A percentile compares a stretch with the other conserved stretches of the same genome.
Conservation (phyloP, 2,888 invertebrate genomes). For the Nomada lathburiana region DNA sequence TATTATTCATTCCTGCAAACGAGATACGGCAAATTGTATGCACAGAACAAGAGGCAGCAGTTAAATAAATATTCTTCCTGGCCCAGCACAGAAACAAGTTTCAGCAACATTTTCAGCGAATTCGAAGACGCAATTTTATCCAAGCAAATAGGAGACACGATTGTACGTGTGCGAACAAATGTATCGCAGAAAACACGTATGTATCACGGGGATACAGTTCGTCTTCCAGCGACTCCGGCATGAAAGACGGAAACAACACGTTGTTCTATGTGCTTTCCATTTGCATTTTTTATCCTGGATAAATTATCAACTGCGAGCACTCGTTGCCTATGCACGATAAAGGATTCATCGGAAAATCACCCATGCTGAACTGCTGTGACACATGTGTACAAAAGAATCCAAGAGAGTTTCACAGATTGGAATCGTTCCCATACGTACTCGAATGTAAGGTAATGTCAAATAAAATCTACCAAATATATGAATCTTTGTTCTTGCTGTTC, state of each 20-base stretch:
- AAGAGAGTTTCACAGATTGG: conserved; percentile 4
- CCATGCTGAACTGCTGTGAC: conserved; percentile 17
- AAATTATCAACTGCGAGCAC: conserved; percentile 61
- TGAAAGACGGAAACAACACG: conserved; percentile 25
- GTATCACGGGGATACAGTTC: conserved; percentile 24
- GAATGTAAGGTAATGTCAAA: conserved; percentile 14
- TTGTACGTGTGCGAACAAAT: conserved; percentile 36
- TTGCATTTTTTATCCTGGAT: conserved; percentile 60
- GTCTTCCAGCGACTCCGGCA: conserved; percentile 13
- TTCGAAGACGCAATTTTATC: conserved; percentile 43
- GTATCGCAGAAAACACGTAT: conserved; percentile 46
- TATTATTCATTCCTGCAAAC: neutral
- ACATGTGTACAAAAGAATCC: neutral
- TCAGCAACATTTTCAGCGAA: conserved; percentile 12
- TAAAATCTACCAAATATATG: conserved; percentile 1
- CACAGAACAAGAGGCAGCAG: neutral
- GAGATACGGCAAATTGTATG: neutral
- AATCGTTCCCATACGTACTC: conserved; percentile 2
- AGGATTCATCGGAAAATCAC: conserved; percentile 70
- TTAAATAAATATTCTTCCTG: neutral
- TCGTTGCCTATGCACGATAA: conserved; percentile 56
- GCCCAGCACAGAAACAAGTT: neutral
- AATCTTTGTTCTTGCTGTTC: too few species aligned
- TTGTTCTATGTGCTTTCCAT: conserved; percentile 60
- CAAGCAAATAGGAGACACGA: conserved; percentile 38